phyloP scores from a whole-genome alignment of 2,797 vertebrate species.

The Lerista edwardsae region DNA sequence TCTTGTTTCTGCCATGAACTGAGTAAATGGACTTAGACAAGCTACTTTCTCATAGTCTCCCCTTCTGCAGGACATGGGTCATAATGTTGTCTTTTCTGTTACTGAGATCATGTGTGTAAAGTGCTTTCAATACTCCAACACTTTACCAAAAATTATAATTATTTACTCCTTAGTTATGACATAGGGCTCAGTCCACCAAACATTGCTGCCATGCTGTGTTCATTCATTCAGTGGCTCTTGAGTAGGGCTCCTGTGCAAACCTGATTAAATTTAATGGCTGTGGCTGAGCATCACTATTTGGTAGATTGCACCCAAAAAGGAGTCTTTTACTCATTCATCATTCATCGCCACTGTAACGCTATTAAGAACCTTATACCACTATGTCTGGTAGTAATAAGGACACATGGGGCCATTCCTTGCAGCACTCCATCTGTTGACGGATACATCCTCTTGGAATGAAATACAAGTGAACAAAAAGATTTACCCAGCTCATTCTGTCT shows the following conservation, averaged over 20 bases:
- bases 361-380: not conserved
- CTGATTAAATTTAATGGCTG: not conserved
- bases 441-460: not conserved
- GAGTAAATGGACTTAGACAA: not conserved
- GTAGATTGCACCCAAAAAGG: not conserved
- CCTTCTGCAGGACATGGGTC: not conserved
- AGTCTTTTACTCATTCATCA: not conserved
- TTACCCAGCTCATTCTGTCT: not conserved
- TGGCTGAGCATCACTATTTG: not conserved
- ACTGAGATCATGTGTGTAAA: not conserved
- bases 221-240: not conserved
- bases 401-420: not conserved
- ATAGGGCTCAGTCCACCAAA: not conserved
- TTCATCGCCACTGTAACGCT: not conserved
- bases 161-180: not conserved
- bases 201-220: too few species aligned
- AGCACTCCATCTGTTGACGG: slow-evolving; percentile 3
- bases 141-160: too few species aligned
- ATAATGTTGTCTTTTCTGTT: not conserved
- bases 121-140: too few species aligned
- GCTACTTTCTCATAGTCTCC: not conserved
- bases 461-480: not conserved
- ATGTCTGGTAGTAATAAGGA: not conserved
- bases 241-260: not conserved
- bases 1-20: too few species aligned